These are phyloP conservation scores for Axinella damicornis DNA, from an alignment of 37 sponge, comb jelly and placozoan genomes.

Conservation along the genomic window DNA sequence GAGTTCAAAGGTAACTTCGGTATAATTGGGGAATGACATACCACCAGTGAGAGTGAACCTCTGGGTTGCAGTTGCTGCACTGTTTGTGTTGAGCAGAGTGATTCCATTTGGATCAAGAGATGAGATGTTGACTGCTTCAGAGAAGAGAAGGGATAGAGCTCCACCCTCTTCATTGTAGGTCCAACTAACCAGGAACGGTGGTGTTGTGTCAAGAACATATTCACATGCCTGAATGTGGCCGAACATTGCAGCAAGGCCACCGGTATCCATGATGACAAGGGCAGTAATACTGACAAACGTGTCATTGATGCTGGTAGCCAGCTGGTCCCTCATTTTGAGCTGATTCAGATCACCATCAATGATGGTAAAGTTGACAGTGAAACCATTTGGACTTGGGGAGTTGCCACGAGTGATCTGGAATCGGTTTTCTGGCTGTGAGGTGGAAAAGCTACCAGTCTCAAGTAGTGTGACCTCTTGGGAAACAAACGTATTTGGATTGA, in stretches of 20 bases:
- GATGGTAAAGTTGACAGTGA: conserved; percentile 71
- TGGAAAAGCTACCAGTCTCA: conserved; percentile 18
- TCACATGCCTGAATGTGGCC: conserved; percentile 33
- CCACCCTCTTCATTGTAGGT: conserved; percentile 54
- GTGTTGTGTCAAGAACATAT: conserved; percentile 67
- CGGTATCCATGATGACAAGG: conserved; percentile 62
- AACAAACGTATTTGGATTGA: conserved; percentile 74
- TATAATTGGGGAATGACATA: conserved; percentile 46
- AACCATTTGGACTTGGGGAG: conserved; percentile 70
- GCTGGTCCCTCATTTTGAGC: conserved; percentile 70
- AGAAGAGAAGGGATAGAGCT: conserved; percentile 72
- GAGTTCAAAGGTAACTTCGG: conserved; percentile 68
- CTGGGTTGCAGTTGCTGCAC: conserved; percentile 32
- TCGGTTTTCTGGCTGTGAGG: conserved; percentile 21
- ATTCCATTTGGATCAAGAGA: conserved; percentile 78
- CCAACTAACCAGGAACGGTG: conserved; percentile 63
- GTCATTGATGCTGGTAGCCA: conserved; percentile 76
- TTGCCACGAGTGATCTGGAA: conserved; percentile 55
- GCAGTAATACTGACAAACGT: conserved; percentile 74
- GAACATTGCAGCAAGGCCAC: conserved; percentile 41
- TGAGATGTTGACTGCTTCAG: conserved; percentile 81
- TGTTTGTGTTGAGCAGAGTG: conserved; percentile 61
- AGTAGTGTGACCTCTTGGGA: conserved; percentile 60
- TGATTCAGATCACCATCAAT: conserved; percentile 64
- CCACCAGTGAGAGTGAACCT: conserved; percentile 83